A percentile compares a stretch with the other conserved stretches of the same genome.
These are phyloP conservation scores for Leptestheria dahalacensis DNA, from an alignment of 1,140 invertebrate genomes.

Conservation along the genomic window DNA sequence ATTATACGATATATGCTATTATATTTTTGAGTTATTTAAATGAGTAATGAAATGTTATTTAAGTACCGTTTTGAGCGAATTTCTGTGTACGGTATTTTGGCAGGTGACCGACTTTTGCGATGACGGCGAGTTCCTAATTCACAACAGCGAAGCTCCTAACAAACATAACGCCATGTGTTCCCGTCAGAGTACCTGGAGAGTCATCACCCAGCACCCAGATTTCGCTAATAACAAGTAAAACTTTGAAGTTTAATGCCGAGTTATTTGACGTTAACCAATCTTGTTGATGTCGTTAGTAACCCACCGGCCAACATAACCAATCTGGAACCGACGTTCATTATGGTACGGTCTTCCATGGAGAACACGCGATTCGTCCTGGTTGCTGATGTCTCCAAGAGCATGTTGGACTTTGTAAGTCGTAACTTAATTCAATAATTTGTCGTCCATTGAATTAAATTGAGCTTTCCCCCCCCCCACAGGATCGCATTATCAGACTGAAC, in stretches of 20 bases:
- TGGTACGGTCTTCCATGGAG: background rate
- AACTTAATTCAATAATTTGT: too few species aligned
- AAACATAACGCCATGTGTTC: slow-evolving; percentile 31
- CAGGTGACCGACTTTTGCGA: slow-evolving; percentile 27
- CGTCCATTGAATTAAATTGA: too few species aligned
- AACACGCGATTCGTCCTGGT: slow-evolving; percentile 18
- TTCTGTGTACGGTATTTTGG: background rate
- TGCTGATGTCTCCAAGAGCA: slow-evolving; percentile 20
- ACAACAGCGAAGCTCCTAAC: slow-evolving; percentile 28
- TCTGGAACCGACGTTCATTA: slow-evolving; percentile 4
- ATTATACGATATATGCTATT: background rate
- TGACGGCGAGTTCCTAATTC: slow-evolving; percentile 20
- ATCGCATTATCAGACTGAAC: slow-evolving; percentile 19
- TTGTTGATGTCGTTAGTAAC: too few species aligned
- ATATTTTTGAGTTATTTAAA: background rate
- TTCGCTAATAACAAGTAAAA: slow-evolving; percentile 20
- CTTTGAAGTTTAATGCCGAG: background rate
- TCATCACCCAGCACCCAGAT: slow-evolving; percentile 29
- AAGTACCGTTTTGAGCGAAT: too few species aligned
- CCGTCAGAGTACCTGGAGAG: slow-evolving; percentile 27
- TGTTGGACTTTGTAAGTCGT: slow-evolving; percentile 17
- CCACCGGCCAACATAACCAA: background rate
- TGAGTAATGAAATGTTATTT: too few species aligned
- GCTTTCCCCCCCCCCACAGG: too few species aligned
- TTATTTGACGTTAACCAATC: background rate